A percentile compares a stretch with the other conserved stretches of the same genome.
Conservation (phyloP, 2,797 vertebrate genomes). For the Neopelma chrysocephalum region DNA sequence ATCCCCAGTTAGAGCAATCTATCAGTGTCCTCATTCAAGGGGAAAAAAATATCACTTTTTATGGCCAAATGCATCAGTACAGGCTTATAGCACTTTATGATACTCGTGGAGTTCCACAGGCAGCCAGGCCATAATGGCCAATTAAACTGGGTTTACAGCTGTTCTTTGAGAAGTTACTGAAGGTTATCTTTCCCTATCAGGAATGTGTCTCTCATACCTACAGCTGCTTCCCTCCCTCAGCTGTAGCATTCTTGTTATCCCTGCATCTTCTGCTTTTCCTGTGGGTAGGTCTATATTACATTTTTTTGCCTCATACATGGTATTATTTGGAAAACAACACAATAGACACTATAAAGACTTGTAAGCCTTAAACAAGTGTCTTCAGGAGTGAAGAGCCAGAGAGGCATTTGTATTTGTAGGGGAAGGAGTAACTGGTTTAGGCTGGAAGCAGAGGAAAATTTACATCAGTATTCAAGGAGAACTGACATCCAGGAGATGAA, state of each 20-base stretch:
- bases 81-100: background rate
- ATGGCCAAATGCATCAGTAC: background rate
- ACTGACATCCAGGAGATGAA: background rate
- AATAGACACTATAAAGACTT: background rate
- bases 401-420: background rate
- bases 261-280: background rate
- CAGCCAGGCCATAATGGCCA: conserved; percentile 9
- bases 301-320: background rate
- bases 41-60: background rate
- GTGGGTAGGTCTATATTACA: background rate
- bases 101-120: background rate
- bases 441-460: background rate
- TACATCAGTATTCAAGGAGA: background rate
- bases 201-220: background rate
- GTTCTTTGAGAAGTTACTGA: background rate
- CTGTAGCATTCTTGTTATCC: background rate
- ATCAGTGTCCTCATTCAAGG: background rate
- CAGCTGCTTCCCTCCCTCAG: background rate
- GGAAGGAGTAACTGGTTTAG: background rate
- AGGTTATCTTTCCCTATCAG: background rate
- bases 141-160: conserved; percentile 49
- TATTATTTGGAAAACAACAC: background rate
- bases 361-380: background rate
- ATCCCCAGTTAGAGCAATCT: background rate
- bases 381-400: background rate